phyloP scores from a whole-genome alignment of 2,797 vertebrate species.

The Lepilemur ruficaudatus region DNA sequence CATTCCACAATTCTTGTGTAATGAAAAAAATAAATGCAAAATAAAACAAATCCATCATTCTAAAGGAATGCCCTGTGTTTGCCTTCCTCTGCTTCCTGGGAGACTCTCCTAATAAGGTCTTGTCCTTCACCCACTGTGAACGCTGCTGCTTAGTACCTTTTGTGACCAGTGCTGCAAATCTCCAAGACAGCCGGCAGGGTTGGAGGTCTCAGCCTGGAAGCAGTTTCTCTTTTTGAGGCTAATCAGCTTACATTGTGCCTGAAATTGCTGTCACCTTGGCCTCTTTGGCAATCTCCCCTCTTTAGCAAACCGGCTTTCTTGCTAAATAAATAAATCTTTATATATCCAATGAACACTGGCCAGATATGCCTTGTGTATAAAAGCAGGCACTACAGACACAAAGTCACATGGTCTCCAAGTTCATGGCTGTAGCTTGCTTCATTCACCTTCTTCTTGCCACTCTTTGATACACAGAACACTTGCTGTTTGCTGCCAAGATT shows the following conservation, averaged over 20 bases:
- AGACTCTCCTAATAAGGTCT: slow-evolving; percentile 57
- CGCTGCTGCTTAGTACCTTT: background rate
- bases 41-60: slow-evolving; percentile 54
- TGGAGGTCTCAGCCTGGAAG: background rate
- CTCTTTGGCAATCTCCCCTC: slow-evolving; percentile 25
- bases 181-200: background rate
- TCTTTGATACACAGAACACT: background rate
- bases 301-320: slow-evolving; percentile 28
- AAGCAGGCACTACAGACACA: background rate
- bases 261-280: background rate
- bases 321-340: background rate
- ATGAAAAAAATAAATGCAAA: slow-evolving; percentile 58
- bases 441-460: background rate
- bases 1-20: slow-evolving; percentile 50
- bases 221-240: background rate
- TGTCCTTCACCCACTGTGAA: background rate
- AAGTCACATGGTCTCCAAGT: background rate
- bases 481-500: background rate
- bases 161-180: background rate
- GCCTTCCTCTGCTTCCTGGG: slow-evolving; percentile 18
- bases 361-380: background rate
- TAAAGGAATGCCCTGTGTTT: slow-evolving; percentile 57
- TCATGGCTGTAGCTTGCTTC: background rate
- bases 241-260: slow-evolving; percentile 2
- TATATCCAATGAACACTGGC: background rate